These are phyloP conservation scores for Prionace glauca DNA, from an alignment of 2,797 vertebrate species.

Conservation along the genomic window DNA sequence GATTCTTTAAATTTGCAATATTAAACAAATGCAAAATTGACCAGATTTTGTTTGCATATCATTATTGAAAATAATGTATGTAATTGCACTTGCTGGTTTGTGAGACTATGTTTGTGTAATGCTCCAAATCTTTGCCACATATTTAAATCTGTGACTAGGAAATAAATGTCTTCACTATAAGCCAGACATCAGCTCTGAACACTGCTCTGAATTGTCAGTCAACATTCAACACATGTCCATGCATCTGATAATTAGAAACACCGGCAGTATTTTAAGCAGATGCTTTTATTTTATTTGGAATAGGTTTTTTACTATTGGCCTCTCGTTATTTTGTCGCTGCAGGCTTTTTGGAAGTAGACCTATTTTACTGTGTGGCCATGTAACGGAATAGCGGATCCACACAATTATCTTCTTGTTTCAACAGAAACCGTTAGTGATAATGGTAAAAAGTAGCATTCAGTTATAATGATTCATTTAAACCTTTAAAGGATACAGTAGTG, in stretches of 20 bases:
- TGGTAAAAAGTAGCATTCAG: conserved; percentile 6
- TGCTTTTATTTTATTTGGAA: conserved; percentile 30
- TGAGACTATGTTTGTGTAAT: neutral
- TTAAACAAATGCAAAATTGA: neutral
- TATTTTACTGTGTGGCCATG: neutral
- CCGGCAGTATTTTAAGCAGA: conserved; percentile 1
- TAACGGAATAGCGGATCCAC: neutral
- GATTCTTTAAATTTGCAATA: conserved; percentile 1
- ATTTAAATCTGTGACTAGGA: neutral
- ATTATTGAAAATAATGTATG: neutral
- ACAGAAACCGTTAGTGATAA: neutral
- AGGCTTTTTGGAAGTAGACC: conserved; percentile 13
- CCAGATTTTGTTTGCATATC: neutral
- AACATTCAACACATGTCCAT: neutral
- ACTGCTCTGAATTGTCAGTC: neutral
- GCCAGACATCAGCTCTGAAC: neutral
- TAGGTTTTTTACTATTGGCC: neutral
- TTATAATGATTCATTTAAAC: neutral
- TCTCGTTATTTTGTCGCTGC: conserved; percentile 2
- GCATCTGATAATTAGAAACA: conserved; percentile 27
- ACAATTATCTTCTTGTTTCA: conserved; percentile 20
- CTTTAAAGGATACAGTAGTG: neutral
- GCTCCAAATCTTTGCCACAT: neutral
- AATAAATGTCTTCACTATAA: neutral
- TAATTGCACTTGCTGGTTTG: neutral